Base-by-base conservation (phyloP, 2,888 invertebrate species). In the Zygogramma bicolorata region DNA sequence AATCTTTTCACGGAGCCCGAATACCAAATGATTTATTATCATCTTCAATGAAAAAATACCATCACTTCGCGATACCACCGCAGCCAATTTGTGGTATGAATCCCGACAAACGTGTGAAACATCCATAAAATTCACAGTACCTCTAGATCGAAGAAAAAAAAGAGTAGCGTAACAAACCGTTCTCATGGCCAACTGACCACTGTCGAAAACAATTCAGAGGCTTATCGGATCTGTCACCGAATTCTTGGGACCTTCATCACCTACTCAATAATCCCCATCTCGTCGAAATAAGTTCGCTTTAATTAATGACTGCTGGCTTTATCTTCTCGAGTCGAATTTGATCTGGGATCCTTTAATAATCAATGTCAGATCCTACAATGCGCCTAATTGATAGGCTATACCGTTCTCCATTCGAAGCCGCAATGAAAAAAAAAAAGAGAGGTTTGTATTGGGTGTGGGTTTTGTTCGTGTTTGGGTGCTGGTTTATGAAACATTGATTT, bases 291-390 rank as follows among this genome's bases (percentile, higher is more conserved):
- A 78, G 77, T 80, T 81, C 78, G 77, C 81, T 81, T 80, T 83
- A 76, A 76, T 76, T 83, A 81, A 79, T 79, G 74, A 77, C 74
- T 70, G 71, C 80, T 76, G 70, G 72, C 71, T 79, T 80, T 82
- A 82, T 82, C 81, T 81, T 73, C 73, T 68, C 72, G 70, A 71
- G 71, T 75, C 75, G 73, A 74, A 71, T 80, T 77, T 74, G 77
- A 81, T 81, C 81, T 73, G 77, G 73, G 77, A 75, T 79, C 74
- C 76, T 76, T 78, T 79, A 77, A 79, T 81, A 81, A 81, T 82
- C 81, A 83, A 80, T 76, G 80, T 82, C 82, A 79, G 78, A 65
- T 71, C 75, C 75, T 77, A 80, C 82, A 81, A 79, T 83, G 79
- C 77, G 76, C 78, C 76, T 82, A 83, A 83, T 83, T 82, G 82